Base-by-base conservation (phyloP, 2,888 invertebrate genomes). In the Gibbula magus region DNA sequence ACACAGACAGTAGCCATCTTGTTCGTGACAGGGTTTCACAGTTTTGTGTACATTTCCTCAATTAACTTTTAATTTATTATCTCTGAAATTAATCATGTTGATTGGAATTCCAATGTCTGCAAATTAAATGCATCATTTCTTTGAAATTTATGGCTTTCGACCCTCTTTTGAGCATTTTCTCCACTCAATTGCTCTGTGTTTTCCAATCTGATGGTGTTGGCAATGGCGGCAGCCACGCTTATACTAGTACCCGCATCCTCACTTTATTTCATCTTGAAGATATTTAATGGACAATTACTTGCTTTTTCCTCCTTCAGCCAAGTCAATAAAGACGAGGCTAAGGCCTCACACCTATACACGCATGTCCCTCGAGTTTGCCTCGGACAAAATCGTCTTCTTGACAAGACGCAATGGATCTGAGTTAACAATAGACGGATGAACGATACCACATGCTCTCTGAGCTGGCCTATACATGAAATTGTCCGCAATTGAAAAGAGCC, bases 391-490 rank as follows among this genome's bases (percentile, higher is more conserved):
- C 61, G 16, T 61, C 61, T 25, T 61, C 76, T 76, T 39, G 35
- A 76, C 32, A 70, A 39, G 78, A 67, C 67, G 61, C 52, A 70
- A 70, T 52, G 67, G 45, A 52, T 67, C 53, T 51, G 25, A 18
- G 67, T 22, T 29, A 45, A 78, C 78, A 78, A 78, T 78, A 52
- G 67, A 10, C 18, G 22, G 70, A 52, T 78, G 78, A 78, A 32
- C 35, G 32, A 45, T 32, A 53, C 78, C 78, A 78, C 78, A 78
- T 78, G 78, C 51, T 66, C 78, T 51, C 53, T 20, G 67, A 25
- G 39, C 74, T 51, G 51, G 22, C 45, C 29, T 74, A 51, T 39
- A 51, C 70, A 35, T 32, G 45, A 35, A 35, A 35, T 39, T 51
- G 74, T 51, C 45, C 51, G 45, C 74, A 25, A 74, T 51, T 51